A percentile compares a stretch with the other conserved stretches of the same genome.
Conservation (phyloP, 2,797 vertebrate genomes). For the Clarias fuscus region DNA sequence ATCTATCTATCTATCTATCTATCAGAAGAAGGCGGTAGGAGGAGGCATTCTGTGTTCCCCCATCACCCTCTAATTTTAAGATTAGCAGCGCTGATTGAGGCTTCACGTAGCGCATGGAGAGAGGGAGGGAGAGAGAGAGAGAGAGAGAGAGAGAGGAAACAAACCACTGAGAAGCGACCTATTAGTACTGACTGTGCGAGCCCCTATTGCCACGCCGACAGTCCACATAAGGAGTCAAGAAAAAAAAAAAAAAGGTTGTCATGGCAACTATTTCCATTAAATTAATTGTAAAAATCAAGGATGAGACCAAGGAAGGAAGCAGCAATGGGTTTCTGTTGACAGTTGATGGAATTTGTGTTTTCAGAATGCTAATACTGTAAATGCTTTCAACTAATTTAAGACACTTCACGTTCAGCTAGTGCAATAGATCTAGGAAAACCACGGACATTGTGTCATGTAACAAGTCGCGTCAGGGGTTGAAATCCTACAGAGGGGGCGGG, state of each 20-base stretch:
- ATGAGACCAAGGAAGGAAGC: background rate
- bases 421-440: background rate
- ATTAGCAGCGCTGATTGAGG: slow-evolving; percentile 77
- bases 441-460: background rate
- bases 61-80: slow-evolving; percentile 73
- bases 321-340: background rate
- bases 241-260: slow-evolving; percentile 7
- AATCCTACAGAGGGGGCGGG: background rate
- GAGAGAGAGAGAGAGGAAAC: background rate
- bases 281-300: slow-evolving; percentile 1
- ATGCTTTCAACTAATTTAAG: background rate
- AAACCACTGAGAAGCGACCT: slow-evolving; percentile 38
- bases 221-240: slow-evolving; percentile 10
- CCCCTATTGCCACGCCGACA: background rate
- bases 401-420: background rate
- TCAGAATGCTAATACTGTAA: background rate
- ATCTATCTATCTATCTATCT: slow-evolving; percentile 57
- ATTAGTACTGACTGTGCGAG: background rate
- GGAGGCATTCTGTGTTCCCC: slow-evolving; percentile 62
- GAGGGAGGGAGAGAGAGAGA: slow-evolving; percentile 20
- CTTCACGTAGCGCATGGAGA: slow-evolving; percentile 54
- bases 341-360: background rate
- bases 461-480: background rate
- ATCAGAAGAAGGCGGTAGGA: slow-evolving; percentile 59
- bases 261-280: slow-evolving; percentile 41